Evolutionary conservation across 2,113 vertebrate species (phyloP).

Genomic region (Cephalophus harveyi): DNA sequence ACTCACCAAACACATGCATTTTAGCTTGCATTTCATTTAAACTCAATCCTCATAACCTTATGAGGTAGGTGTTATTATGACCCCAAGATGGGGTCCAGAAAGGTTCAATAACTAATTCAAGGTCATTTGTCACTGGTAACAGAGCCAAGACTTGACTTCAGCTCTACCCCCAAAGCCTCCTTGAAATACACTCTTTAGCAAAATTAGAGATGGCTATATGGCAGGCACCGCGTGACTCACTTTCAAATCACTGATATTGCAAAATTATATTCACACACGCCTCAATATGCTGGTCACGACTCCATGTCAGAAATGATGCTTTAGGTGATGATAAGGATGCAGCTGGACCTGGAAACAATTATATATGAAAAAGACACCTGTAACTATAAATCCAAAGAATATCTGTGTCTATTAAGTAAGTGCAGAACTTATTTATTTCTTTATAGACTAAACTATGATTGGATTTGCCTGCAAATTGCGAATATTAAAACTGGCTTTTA

Average conservation of each 20-base stretch:
- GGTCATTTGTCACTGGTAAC: not conserved
- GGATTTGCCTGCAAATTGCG: not conserved
- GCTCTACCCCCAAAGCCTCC: not conserved
- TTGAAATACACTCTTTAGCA: not conserved
- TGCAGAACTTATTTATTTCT: not conserved
- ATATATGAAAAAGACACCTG: not conserved
- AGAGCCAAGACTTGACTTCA: not conserved
- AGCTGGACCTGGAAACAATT: not conserved
- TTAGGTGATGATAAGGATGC: not conserved
- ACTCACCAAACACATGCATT: not conserved
- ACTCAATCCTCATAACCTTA: not conserved
- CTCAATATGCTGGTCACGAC: not conserved
- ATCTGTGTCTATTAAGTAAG: not conserved
- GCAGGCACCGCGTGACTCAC: too few relatives aligned
- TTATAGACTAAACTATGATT: not conserved
- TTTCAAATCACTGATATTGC: not conserved
- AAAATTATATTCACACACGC: not conserved
- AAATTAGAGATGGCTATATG: conserved; percentile 8
- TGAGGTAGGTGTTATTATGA: not conserved
- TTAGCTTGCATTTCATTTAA: not conserved
- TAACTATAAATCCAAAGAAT: not conserved
- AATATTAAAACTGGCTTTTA: not conserved
- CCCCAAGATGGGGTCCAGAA: not conserved
- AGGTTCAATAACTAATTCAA: not conserved
- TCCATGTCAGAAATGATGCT: not conserved